Evolutionary conservation across 2,113 vertebrate genomes (phyloP), one percentile per base, ranked within the genome.

Genomic region (Chaetodon auriga): DNA sequence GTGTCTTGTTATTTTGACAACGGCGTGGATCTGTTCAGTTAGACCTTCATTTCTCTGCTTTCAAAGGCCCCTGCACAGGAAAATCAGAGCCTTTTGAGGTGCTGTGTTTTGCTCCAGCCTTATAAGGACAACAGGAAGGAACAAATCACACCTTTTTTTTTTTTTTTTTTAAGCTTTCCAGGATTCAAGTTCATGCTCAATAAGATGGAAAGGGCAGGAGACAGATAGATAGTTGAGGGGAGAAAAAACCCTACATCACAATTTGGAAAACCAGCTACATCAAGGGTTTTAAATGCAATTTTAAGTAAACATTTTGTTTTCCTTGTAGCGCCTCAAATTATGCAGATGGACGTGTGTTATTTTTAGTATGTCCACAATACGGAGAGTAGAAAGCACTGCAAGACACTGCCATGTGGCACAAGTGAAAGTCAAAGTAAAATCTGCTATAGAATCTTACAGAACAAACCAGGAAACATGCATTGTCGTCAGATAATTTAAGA

Each of bases 1-100:
- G 60, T 57, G 53, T 73, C 6, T 55, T 76, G 69, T 76, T 84
- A 6, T 46, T 89, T 78, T 76, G 64, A 84, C 51, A 78, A 54
- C n/a, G 54, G 75, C 25, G 75, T 88, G 70, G 79, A 82, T 86
- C 82, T 60, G 74, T 63, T 73, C 55, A 68, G 70, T 75, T 69
- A 43, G 78, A 83, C 55, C 51, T 75, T 77, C 35, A 65, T 78
- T 83, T 81, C 62, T 77, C 74, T 46, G 38, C 61, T 80, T 73
- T 82, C 57, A 72, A 70, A 84, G 55, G 21, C 19, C 68, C 48
- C 46, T 1, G 12, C 58, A 77, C 77, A 72, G 81, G 51, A 68
- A 76, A 75, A 83, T 46, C 53, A 7, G 30, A 87, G 66, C 46
- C 51, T 89, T 75, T 64, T 75, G 25, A 38, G 75, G 55, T 75